These are phyloP conservation scores for Trochalopteron elliotii DNA, from an alignment of 2,113 vertebrate species.

Conservation along the genomic window DNA sequence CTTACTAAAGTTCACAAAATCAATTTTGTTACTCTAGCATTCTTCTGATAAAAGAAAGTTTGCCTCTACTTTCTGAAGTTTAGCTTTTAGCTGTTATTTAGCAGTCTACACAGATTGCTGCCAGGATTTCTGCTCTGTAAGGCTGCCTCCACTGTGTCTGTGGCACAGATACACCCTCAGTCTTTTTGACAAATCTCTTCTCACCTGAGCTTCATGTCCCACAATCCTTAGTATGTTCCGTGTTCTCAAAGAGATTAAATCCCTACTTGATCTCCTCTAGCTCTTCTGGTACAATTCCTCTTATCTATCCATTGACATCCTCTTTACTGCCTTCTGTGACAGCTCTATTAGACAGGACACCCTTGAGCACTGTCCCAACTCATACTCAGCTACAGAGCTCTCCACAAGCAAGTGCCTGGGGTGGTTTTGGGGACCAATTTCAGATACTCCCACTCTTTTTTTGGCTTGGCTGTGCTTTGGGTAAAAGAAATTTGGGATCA, in stretches of 20 bases:
- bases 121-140: background rate
- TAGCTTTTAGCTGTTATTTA: background rate
- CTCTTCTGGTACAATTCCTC: background rate
- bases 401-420: background rate
- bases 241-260: background rate
- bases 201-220: background rate
- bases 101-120: background rate
- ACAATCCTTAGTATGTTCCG: background rate
- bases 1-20: background rate
- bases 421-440: background rate
- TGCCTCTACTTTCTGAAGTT: background rate
- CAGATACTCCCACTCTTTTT: background rate
- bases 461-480: accelerated
- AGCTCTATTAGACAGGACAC: background rate
- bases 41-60: background rate
- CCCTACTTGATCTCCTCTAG: background rate
- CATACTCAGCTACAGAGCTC: background rate
- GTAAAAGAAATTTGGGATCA: background rate
- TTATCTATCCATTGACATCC: background rate
- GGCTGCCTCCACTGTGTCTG: background rate
- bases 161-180: background rate
- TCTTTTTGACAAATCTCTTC: background rate
- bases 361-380: background rate
- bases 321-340: background rate
- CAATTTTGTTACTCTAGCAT: background rate